Evolutionary conservation across 2,797 vertebrate genomes (phyloP).

Genomic region (Sebastes miniatus): DNA sequence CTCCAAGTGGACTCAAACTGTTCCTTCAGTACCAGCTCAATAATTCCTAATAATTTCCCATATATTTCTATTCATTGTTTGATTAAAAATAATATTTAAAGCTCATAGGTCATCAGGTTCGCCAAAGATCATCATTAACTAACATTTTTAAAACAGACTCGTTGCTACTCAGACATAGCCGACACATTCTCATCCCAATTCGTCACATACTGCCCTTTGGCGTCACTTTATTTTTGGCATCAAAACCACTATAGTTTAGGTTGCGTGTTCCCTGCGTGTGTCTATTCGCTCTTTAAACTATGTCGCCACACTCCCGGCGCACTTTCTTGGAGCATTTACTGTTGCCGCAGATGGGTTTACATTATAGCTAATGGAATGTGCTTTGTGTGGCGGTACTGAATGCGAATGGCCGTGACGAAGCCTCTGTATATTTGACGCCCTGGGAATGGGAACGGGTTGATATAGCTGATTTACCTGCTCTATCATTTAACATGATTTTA

Average conservation of each 20-base stretch:
- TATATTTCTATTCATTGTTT: neutral
- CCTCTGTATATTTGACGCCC: too few relatives aligned
- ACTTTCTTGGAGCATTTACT: neutral
- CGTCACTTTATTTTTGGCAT: neutral
- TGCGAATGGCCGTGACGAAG: too few relatives aligned
- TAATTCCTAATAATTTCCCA: neutral
- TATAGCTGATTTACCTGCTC: neutral
- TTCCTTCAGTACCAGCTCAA: neutral
- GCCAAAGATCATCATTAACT: neutral
- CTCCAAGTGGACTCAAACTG: neutral
- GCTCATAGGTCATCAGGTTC: neutral
- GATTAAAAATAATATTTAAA: neutral
- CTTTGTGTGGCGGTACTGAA: rapidly evolving
- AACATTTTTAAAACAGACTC: neutral
- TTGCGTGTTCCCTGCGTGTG: neutral
- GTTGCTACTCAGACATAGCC: neutral
- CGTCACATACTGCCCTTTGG: too few relatives aligned
- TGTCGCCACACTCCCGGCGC: neutral
- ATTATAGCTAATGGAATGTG: neutral
- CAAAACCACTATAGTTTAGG: neutral
- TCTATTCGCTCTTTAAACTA: neutral
- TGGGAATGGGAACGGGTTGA: rapidly evolving
- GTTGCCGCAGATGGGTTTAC: neutral
- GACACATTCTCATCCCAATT: too few relatives aligned
- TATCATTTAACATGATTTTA: neutral